Conservation (phyloP, 1,140 invertebrate genomes). For the Microplitis demolitor region DNA sequence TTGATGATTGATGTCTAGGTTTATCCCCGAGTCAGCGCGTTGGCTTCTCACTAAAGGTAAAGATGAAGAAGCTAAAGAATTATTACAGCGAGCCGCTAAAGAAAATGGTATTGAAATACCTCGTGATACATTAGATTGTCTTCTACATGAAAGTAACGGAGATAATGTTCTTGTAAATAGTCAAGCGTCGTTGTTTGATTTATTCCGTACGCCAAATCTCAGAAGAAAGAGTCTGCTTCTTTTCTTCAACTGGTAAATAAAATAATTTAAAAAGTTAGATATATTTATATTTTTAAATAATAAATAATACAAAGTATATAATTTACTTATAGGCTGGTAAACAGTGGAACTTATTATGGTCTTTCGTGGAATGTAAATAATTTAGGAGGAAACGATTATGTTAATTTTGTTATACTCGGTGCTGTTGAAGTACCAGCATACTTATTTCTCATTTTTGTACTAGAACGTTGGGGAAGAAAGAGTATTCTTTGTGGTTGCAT, state of each 20-base stretch:
- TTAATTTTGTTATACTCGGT: slow-evolving; percentile 79
- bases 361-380: slow-evolving; percentile 79
- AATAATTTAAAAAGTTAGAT: neutral
- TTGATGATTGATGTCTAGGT: slow-evolving; percentile 54
- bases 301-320: neutral
- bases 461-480: slow-evolving; percentile 76
- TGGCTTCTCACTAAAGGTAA: slow-evolving; percentile 82
- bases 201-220: slow-evolving; percentile 74
- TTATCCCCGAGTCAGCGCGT: slow-evolving; percentile 81
- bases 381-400: slow-evolving; percentile 73
- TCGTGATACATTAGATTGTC: slow-evolving; percentile 61
- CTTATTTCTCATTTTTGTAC: slow-evolving; percentile 69
- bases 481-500: slow-evolving; percentile 72
- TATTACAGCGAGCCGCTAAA: slow-evolving; percentile 72
- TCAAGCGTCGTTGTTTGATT: slow-evolving; percentile 68
- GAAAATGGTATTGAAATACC: slow-evolving; percentile 69
- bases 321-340: slow-evolving; percentile 69
- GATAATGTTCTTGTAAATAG: slow-evolving; percentile 56
- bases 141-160: slow-evolving; percentile 59
- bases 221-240: slow-evolving; percentile 73
- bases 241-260: slow-evolving; percentile 76
- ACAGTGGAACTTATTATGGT: slow-evolving; percentile 81
- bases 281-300: neutral
- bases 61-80: slow-evolving; percentile 70
- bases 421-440: slow-evolving; percentile 81